A percentile compares a stretch with the other conserved stretches of the same genome.
Evolutionary conservation across 2,797 vertebrate species (phyloP).

Genomic region (Acrossocheilus wenchowensis): DNA sequence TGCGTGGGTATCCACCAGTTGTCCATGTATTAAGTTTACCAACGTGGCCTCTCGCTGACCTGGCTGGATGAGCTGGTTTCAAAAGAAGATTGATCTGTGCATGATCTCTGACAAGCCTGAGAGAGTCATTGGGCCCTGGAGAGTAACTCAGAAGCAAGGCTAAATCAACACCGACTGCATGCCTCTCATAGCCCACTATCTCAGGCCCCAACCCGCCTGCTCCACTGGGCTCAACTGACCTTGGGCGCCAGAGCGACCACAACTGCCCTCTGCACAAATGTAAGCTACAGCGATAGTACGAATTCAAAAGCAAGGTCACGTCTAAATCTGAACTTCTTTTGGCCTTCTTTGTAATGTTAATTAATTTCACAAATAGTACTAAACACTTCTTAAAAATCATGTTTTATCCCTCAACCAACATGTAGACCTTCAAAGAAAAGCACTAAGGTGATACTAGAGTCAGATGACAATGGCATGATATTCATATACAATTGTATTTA

Average conservation of each 20-base stretch:
- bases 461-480: neutral
- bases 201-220: conserved; percentile 17
- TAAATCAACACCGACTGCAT: conserved; percentile 58
- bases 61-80: conserved; percentile 43
- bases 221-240: conserved; percentile 48
- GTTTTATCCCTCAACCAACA: neutral
- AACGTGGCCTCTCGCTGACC: conserved; percentile 57
- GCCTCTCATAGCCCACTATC: conserved; percentile 54
- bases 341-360: neutral
- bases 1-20: conserved; percentile 72
- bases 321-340: neutral
- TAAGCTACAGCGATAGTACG: conserved; percentile 15
- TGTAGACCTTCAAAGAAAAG: neutral
- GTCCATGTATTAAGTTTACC: conserved; percentile 83
- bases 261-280: conserved; percentile 34
- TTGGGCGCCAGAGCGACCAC: conserved; percentile 43
- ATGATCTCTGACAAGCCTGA: conserved; percentile 52
- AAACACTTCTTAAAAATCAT: neutral
- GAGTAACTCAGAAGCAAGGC: conserved; percentile 50
- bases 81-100: conserved; percentile 55
- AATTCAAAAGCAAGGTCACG: conserved; percentile 5
- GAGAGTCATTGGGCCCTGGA: conserved; percentile 48
- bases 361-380: neutral
- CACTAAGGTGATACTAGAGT: neutral
- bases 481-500: neutral